Base-by-base conservation (phyloP, 2,888 invertebrate species). In the Eubasilissa splendida region DNA sequence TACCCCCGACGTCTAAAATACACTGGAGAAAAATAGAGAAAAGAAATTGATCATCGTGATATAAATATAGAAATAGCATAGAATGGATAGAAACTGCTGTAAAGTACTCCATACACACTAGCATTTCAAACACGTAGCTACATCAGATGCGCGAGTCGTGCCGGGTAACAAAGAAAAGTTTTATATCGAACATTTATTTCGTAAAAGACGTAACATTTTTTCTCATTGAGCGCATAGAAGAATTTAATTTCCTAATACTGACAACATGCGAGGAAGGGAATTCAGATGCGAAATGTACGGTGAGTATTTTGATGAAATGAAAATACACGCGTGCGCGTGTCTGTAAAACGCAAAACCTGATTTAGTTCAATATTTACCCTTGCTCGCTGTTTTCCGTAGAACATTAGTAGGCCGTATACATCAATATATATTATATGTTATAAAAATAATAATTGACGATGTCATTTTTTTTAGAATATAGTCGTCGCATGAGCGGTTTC, bases 71-170 rank as follows among this genome's bases (percentile, higher is more conserved):
- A 11, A 56, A 56, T 56, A 7, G 58, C 8, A 58, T 5, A 12
- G 14, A 58, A 58, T 4, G 58, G 56, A 14, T 22, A 56, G n/a
- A 31, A 73, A 73, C 56, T 73, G 33, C 31, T 56, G 31, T 73
- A 31, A 56, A 73, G 12, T 31, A 56, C 42, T 33, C 11, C 71
- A 58, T 33, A 73, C 71, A 73, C 56, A 9, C 42, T 58, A 58
- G n/a, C n/a, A 73, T 73, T 73, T 73, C 71, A 31, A 31, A 42
- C 71, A 73, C 71, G 71, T 73, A 56, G 11, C 56, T 9, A 56
- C n/a, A 58, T 7, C 31, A 73, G 12, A 58, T 5, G 58, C 53
- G 70, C 22, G 70, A 52, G 14, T 70, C 70, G 70, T 70, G 14
- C 31, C 52, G 5, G 11, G 31, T 54, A n/a, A 53, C 14, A 50